phyloP scores from a whole-genome alignment of 2,888 invertebrate genomes.

The Eupithecia tripunctaria region DNA sequence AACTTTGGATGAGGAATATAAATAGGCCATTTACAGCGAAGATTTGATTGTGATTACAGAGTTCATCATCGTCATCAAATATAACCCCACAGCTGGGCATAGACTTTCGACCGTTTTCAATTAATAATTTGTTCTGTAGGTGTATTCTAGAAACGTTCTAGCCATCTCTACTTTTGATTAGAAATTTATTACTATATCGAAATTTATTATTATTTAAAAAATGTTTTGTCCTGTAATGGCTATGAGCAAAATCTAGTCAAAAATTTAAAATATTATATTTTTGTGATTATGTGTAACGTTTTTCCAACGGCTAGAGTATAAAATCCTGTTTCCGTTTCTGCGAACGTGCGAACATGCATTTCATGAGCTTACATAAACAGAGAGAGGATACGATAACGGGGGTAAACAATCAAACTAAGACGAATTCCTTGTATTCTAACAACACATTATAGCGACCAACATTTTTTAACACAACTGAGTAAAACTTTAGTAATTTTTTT shows the following conservation, averaged over 20 bases:
- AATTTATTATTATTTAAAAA: background rate
- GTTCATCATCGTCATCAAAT: background rate
- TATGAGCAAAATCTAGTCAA: background rate
- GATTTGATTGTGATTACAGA: no score
- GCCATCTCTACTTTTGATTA: no score
- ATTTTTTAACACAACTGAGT: background rate
- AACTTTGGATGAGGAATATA: conserved; percentile 32
- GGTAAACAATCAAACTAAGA: conserved; percentile 60
- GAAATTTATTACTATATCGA: no score
- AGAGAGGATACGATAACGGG: conserved; percentile 65
- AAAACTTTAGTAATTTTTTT: no score
- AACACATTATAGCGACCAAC: background rate
- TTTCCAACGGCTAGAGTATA: conserved; percentile 11
- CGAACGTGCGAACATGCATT: conserved; percentile 22
- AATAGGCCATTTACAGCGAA: background rate
- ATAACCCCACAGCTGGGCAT: no score
- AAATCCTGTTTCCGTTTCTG: conserved; percentile 27
- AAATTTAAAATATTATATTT: background rate
- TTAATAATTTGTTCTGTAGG: no score
- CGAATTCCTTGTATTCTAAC: conserved; percentile 1
- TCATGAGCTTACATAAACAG: conserved; percentile 30
- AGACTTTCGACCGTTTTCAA: no score
- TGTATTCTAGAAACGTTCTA: no score
- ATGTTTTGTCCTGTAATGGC: background rate
- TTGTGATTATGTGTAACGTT: no score